Conservation (phyloP, 2,888 invertebrate genomes). For the Agrotis ipsilon region DNA sequence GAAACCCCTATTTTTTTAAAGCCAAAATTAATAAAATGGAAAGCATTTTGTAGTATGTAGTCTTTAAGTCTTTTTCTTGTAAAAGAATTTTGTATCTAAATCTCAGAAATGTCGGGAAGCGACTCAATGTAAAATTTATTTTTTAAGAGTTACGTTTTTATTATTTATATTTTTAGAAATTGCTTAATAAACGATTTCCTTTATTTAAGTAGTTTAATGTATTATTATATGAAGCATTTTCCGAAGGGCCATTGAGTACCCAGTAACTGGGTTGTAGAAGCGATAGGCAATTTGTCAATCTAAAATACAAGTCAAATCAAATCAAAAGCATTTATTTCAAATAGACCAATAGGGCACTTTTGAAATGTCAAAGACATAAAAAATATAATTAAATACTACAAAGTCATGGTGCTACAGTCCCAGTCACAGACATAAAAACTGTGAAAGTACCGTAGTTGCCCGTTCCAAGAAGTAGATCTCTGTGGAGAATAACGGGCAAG, state of each 20-base stretch:
- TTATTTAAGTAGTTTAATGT: neutral
- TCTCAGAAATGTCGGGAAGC: conserved; percentile 19
- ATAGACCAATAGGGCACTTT: too few relatives aligned
- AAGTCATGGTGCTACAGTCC: too few relatives aligned
- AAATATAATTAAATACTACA: too few relatives aligned
- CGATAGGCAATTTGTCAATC: neutral
- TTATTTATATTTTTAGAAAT: conserved; percentile 14
- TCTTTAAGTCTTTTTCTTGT: conserved; percentile 11
- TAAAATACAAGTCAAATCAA: neutral
- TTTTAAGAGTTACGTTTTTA: conserved; percentile 43
- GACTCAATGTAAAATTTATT: conserved; percentile 4
- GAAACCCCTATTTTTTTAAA: too few relatives aligned
- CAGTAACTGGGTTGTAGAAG: neutral
- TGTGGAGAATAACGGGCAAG: too few relatives aligned
- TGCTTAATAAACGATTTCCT: conserved; percentile 36
- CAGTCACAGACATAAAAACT: too few relatives aligned
- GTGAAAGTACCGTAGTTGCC: too few relatives aligned
- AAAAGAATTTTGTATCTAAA: conserved; percentile 14
- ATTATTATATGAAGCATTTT: neutral
- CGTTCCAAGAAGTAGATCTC: too few relatives aligned
- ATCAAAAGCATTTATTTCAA: too few relatives aligned
- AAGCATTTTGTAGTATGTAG: conserved; percentile 36
- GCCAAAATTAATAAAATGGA: conserved; percentile 8
- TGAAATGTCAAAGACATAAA: too few relatives aligned
- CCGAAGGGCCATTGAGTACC: neutral